A percentile compares a stretch with the other conserved stretches of the same genome.
Conservation (phyloP, 2,797 vertebrate species). For the Kryptolebias ocellatus region DNA sequence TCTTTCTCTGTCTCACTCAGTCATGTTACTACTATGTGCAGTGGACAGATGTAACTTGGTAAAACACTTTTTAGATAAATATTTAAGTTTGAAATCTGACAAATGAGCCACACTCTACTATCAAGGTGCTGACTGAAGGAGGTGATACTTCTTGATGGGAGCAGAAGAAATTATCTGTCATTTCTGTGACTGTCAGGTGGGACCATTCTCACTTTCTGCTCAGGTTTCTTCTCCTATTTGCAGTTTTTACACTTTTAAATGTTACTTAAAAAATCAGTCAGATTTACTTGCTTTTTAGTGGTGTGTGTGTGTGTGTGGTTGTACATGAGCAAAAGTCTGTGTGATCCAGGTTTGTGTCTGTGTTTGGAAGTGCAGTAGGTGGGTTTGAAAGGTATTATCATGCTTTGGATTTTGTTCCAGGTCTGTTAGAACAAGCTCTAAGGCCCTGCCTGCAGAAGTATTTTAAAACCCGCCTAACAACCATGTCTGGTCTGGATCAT, state of each 20-base stretch:
- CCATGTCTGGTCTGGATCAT: constrained; percentile 70
- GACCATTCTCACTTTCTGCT: constrained; percentile 50
- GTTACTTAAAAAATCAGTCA: constrained; percentile 49
- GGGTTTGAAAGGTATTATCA: constrained; percentile 58
- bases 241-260: constrained; percentile 37
- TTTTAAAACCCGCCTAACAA: constrained; percentile 60
- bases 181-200: constrained; percentile 48
- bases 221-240: constrained; percentile 40
- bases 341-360: constrained; percentile 42
- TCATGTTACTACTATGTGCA: constrained; percentile 58
- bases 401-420: constrained; percentile 50
- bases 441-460: constrained; percentile 37
- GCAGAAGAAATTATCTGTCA: constrained; percentile 42
- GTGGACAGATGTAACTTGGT: constrained; percentile 67
- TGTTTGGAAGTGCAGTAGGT: constrained; percentile 43
- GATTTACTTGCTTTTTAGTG: constrained; percentile 3
- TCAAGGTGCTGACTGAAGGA: constrained; percentile 46
- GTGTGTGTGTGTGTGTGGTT: not conserved
- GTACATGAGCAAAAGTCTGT: not conserved
- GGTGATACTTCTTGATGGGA: constrained; percentile 37
- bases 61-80: constrained; percentile 74
- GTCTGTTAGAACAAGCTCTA: constrained; percentile 41
- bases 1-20: constrained; percentile 25
- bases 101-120: constrained; percentile 60
- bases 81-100: constrained; percentile 79